A percentile compares a stretch with the other conserved stretches of the same genome.
These are phyloP conservation scores for Hoplostethus atlanticus DNA, from an alignment of 2,797 vertebrate species.

Conservation along the genomic window DNA sequence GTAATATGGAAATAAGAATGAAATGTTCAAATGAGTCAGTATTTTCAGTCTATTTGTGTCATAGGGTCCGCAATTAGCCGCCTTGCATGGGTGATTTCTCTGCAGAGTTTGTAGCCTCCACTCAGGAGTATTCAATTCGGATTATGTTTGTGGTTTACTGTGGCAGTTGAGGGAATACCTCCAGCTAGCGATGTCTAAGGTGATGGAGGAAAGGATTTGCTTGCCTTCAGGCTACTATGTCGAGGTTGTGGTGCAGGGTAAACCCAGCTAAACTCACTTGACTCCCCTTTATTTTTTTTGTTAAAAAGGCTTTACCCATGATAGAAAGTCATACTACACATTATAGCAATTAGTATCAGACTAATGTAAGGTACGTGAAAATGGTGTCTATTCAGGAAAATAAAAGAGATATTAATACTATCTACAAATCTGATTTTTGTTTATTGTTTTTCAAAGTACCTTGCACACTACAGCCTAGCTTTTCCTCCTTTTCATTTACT, in stretches of 20 bases:
- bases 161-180: constrained; percentile 76
- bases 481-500: constrained; percentile 1
- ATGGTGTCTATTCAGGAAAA: constrained; percentile 17
- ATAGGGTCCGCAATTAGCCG: constrained; percentile 20
- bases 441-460: not conserved
- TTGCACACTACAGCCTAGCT: not conserved
- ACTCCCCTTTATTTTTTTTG: constrained; percentile 38
- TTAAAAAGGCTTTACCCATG: constrained; percentile 42
- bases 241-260: constrained; percentile 61
- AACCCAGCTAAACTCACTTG: constrained; percentile 62
- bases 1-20: constrained; percentile 75
- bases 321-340: constrained; percentile 31
- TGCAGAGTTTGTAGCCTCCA: constrained; percentile 64
- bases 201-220: constrained; percentile 70
- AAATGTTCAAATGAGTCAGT: constrained; percentile 78
- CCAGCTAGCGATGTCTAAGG: constrained; percentile 63
- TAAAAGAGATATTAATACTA: not conserved
- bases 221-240: constrained; percentile 67
- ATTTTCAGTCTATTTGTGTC: constrained; percentile 54
- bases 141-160: constrained; percentile 74
- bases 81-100: constrained; percentile 70
- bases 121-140: constrained; percentile 62
- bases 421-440: constrained; percentile 9
- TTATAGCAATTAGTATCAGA: constrained; percentile 29
- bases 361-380: constrained; percentile 7